Evolutionary conservation across 2,888 invertebrate genomes (phyloP), one percentile per base, ranked within the genome.

Genomic region (Electrophaes corylata): DNA sequence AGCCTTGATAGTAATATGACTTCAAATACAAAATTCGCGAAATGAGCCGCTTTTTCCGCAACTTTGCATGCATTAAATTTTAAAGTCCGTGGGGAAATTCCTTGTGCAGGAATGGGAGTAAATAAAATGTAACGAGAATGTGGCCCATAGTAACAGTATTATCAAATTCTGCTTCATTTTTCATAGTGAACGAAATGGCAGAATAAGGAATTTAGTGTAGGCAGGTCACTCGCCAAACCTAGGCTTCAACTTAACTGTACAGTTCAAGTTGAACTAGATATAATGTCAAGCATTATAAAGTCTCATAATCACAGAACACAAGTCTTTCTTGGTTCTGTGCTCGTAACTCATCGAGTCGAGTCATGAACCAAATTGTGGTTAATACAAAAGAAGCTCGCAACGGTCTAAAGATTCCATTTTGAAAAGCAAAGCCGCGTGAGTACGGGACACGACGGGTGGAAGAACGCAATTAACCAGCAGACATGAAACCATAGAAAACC

Each of bases 51-150:
- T 46, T 14, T 44, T 55, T 47, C 35, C 51, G 47, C 41, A 44
- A 50, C 55, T 47, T 50, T 46, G 16, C 52, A 40, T 40, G 40
- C 43, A 48, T 55, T 48, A 26, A 51, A 52, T 46, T 50, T 43
- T 20, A 16, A 29, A n/a, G 51, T 41, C 60, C 57, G 11, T 29
- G 11, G 56, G 58, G 60, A 57, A 56, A 60, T 60, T 57, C 50
- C 19, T 20, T 18, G 29, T 14, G 39, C 12, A 12, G 18, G 20
- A 37, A 31, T 37, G 23, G 18, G 26, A 29, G 23, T 40, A 18
- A 16, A 40, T 29, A 29, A 49, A 40, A 49, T 29, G 39, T 40
- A 26, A 16, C 33, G 45, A 29, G 52, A 23, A 37, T 44, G n/a
- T 16, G 35, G 10, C 26, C 26, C 20, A n/a, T 43, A n/a, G n/a